Percentiles rank a stretch among this genome's conserved stretches.
phyloP scores from a whole-genome alignment of 2,113 vertebrate species.

The Calidris pugnax region DNA sequence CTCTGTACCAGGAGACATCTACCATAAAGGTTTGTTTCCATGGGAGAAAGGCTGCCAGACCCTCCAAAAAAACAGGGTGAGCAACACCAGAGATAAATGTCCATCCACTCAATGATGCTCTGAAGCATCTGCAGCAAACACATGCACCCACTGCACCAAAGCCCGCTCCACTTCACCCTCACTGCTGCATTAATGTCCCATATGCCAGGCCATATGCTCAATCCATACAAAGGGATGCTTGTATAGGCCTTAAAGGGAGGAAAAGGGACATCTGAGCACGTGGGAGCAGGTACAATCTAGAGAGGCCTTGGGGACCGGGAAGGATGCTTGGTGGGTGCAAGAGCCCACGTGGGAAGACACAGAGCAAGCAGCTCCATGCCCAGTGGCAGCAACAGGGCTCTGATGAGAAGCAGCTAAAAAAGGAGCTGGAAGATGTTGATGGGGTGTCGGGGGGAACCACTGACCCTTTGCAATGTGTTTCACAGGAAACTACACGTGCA shows the following conservation, averaged over 20 bases:
- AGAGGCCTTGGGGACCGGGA: not conserved
- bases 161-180: rapidly evolving
- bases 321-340: rapidly evolving
- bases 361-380: rapidly evolving
- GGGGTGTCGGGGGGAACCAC: not conserved
- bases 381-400: rapidly evolving
- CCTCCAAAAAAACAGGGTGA: not conserved
- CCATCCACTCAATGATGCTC: not conserved
- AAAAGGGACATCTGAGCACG: not conserved
- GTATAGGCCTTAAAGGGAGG: rapidly evolving
- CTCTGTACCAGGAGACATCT: not conserved
- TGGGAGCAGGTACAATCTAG: not conserved
- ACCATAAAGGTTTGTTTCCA: not conserved
- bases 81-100: not conserved
- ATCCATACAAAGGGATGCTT: rapidly evolving
- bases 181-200: not conserved
- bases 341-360: rapidly evolving
- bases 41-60: not conserved
- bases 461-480: not conserved
- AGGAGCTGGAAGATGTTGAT: not conserved
- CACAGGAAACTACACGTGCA: not conserved
- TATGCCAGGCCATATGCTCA: not conserved
- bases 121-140: not conserved
- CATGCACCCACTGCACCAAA: rapidly evolving
- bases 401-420: not conserved